A percentile compares a stretch with the other conserved stretches of the same genome.
These are phyloP conservation scores for Bacillus rossius DNA, from an alignment of 1,140 invertebrate species.

Conservation along the genomic window DNA sequence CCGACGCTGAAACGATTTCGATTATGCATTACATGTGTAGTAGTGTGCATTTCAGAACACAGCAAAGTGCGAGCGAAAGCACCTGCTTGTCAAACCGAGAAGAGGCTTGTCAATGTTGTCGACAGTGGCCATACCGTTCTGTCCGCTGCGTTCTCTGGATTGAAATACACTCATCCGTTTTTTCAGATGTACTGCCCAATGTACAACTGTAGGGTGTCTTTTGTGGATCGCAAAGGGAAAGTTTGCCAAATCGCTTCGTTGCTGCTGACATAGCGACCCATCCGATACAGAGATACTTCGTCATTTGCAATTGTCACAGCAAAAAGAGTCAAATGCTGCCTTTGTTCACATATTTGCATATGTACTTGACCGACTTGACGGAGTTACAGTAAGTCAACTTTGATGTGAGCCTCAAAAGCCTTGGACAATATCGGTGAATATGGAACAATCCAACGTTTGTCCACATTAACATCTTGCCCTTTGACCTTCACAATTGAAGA, in stretches of 20 bases:
- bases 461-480: conserved; percentile 12
- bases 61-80: conserved; percentile 36
- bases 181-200: conserved; percentile 42
- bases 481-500: conserved; percentile 7
- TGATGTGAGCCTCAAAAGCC: too few species aligned
- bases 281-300: conserved; percentile 10
- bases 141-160: too few species aligned
- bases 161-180: conserved; percentile 20
- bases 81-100: conserved; percentile 26
- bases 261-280: conserved; percentile 28
- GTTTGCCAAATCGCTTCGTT: conserved; percentile 35
- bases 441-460: conserved; percentile 10
- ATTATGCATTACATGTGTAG: conserved; percentile 26
- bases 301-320: not conserved
- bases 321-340: too few species aligned
- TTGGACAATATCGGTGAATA: too few species aligned
- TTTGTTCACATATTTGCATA: too few species aligned
- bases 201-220: conserved; percentile 36
- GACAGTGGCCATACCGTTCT: too few species aligned
- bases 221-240: conserved; percentile 41
- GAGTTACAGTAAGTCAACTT: too few species aligned
- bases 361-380: too few species aligned
- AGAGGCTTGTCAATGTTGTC: conserved; percentile 21
- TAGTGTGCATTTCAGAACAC: conserved; percentile 32
- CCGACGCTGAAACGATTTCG: conserved; percentile 25